Evolutionary conservation across 2,888 invertebrate genomes (phyloP), one percentile per base, ranked within the genome.

Genomic region (Pantelozetes paolii): DNA sequence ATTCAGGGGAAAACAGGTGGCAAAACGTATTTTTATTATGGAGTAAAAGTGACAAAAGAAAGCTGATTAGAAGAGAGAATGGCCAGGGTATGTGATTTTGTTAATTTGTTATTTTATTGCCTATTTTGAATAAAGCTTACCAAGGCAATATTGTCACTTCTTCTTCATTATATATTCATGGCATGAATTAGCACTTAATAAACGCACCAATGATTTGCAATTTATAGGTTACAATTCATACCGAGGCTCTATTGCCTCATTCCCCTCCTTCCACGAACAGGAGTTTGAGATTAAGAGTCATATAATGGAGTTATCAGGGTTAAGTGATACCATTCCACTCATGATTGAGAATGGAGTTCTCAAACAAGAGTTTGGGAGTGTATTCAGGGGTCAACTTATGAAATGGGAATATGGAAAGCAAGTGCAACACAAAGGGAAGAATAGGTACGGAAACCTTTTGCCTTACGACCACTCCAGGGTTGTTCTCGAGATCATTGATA

Each of bases 341-440:
- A 42, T 74, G 54, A 42, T 71, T 13, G 71, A 74, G 30, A 71
- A 50, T 18, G 59, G 54, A 30, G 23, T 57, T 48, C 23, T 74
- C 9, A 71, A 72, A 32, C 62, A 71, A 40, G 74, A 74, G 48
- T 74, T 71, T 26, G 23, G 26, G 6, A 45, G 36, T 48, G 74
- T 71, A 8, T 71, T 71, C 20, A 28, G 71, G 23, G 98, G 97
- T 0, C 98, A 99, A 81, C 97, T 97, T 82, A 99, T 99, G 82
- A 98, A 97, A 0, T 99, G 99, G 99, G 98, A 99, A 83, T 93
- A 97, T 83, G 97, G 97, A 0, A 96, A 94, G 82, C 89, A 94
- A 88, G 98, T 98, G 82, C 89, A 92, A 45, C 99, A 99, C 84
- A 97, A 97, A 81, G 92, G 94, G 20, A 99, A 99, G 84, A 99